phyloP scores from a whole-genome alignment of 35 echinoderm and acorn worm species.

The Ptychodera flava region DNA sequence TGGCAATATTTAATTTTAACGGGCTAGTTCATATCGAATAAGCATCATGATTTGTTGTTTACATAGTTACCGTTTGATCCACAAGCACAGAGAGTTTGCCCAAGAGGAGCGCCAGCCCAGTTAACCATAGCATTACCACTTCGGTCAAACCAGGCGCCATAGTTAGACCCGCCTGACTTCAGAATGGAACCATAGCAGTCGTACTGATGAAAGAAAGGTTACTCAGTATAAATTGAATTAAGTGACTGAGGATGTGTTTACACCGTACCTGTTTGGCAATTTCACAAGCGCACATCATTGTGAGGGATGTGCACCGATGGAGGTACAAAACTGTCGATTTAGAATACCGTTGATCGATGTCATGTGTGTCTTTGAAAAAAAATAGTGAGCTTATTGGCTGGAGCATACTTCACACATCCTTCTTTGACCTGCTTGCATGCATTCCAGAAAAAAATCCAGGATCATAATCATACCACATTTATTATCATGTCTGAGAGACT shows the following conservation, averaged over 20 bases:
- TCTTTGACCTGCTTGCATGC: too few relatives aligned
- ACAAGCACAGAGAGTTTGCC: background rate
- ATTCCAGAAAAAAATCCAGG: too few relatives aligned
- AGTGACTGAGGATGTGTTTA: background rate
- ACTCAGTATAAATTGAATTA: background rate
- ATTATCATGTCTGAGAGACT: too few relatives aligned
- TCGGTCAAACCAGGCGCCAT: background rate
- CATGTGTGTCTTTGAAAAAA: too few relatives aligned
- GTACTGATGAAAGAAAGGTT: background rate
- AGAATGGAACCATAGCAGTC: background rate
- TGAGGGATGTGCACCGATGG: too few relatives aligned
- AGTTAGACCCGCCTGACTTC: background rate
- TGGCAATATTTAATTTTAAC: background rate
- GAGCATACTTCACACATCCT: too few relatives aligned
- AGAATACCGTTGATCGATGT: too few relatives aligned
- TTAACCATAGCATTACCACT: background rate
- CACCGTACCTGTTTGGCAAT: background rate
- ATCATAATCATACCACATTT: too few relatives aligned
- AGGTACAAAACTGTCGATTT: too few relatives aligned
- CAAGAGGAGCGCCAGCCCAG: conserved; percentile 13
- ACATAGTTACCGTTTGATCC: background rate
- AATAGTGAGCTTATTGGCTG: too few relatives aligned
- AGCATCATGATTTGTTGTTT: background rate
- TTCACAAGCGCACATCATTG: background rate
- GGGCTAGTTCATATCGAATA: too few relatives aligned